Evolutionary conservation across 1,140 invertebrate species (phyloP), one percentile per base, ranked within the genome.

Genomic region (Parasteatoda tepidariorum): DNA sequence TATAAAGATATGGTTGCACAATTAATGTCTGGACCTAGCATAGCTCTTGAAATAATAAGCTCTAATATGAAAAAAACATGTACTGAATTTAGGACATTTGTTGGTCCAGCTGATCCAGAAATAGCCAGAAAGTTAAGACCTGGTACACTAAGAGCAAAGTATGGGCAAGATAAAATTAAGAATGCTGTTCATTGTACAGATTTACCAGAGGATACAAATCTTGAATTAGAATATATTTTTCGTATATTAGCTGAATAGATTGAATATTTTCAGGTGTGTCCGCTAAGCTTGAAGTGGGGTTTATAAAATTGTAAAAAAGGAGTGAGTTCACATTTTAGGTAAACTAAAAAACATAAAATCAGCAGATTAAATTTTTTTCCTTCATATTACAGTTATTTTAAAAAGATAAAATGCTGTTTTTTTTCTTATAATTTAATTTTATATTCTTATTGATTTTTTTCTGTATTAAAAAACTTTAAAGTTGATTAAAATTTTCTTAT

Each of bases 121-220:
- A 94, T 97, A 68, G 96, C 95, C 0, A 92, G 92, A 83, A 92
- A 96, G 85, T 88, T 98, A 62, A 91, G 95, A 78, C 96, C 96
- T 0, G 90, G 94, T 74, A 95, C 95, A 5, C 88, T 98, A 34
- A 90, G 97, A 87, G 96, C 96, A 0, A 92, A 93, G 84, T 96
- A 94, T 90, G 96, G 97, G 0, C 92, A 91, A 62, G 93, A 93
- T 38, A 95, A 94, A 90, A 92, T 96, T 26, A 91, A 94, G 87
- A 98, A 98, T 90, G 96, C 94, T 9, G 90, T 98, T 6, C 96
- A 98, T 88, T 97, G 96, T 87, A 98, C 96, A 38, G 96, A 98
- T 91, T 90, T 98, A 70, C 91, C 92, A 0, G 95, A 97, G 87
- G 96, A 98, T 90, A 93, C 93, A 2, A 86, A 92, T 55, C 89